phyloP scores from a whole-genome alignment of 2,113 vertebrate genomes.

The Sigmodon hispidus region DNA sequence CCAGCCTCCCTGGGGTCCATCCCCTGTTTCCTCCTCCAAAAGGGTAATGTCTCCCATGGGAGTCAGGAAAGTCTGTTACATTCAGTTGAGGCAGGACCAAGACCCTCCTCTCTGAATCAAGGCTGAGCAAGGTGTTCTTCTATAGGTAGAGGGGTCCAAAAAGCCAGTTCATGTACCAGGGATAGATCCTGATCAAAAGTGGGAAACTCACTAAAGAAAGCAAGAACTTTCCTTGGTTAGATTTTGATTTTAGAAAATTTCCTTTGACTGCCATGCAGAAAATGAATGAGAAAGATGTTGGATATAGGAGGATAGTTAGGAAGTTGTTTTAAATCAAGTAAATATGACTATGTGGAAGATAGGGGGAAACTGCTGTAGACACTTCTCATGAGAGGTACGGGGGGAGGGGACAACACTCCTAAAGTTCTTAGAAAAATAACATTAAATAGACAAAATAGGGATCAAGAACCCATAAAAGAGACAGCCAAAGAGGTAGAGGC shows the following conservation, averaged over 20 bases:
- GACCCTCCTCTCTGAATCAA: no score
- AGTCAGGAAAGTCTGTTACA: no score
- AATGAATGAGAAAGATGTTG: not conserved
- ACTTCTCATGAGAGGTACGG: not conserved
- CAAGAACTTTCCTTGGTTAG: not conserved
- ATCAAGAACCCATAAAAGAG: not conserved
- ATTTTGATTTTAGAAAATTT: conserved; percentile 10
- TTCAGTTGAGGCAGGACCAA: no score
- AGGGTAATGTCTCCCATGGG: no score
- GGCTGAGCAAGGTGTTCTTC: no score
- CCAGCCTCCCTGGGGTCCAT: no score
- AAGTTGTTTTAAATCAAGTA: not conserved
- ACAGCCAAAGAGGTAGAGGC: not conserved
- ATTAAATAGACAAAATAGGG: not conserved
- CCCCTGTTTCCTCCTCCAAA: no score
- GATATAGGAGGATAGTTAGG: not conserved
- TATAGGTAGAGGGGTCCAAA: no score
- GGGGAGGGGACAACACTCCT: not conserved
- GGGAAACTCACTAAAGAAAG: no score
- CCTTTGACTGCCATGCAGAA: not conserved
- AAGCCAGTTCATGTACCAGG: no score
- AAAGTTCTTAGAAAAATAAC: conserved; percentile 17
- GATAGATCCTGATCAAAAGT: no score
- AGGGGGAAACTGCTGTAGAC: not conserved
- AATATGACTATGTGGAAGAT: not conserved